Evolutionary conservation across 2,797 vertebrate genomes (phyloP).

Genomic region (Xyrichtys novacula): DNA sequence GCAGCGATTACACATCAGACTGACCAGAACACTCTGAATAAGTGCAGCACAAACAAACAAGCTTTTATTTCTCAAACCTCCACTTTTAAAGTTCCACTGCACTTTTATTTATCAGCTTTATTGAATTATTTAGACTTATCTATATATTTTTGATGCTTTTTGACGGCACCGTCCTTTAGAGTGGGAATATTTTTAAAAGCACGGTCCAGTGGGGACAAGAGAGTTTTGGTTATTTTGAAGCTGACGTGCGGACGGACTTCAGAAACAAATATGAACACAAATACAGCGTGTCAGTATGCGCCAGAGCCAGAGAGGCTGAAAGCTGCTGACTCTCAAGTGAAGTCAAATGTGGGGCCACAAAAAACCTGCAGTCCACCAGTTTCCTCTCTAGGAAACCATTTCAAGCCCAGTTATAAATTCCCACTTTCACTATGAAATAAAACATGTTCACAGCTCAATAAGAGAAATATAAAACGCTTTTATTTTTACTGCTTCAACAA

Average conservation of each 20-base stretch:
- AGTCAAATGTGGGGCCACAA: too few species aligned
- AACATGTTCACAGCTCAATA: too few species aligned
- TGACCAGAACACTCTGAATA: background rate
- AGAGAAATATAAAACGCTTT: too few species aligned
- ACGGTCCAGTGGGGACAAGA: background rate
- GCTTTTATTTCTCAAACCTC: conserved; percentile 2
- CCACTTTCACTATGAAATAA: too few species aligned
- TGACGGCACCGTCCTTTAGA: background rate
- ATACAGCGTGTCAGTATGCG: background rate
- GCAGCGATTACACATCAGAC: conserved; percentile 31
- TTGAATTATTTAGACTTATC: background rate
- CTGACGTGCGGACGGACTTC: background rate
- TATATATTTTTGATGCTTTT: background rate
- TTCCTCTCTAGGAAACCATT: too few species aligned
- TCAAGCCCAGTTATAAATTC: too few species aligned
- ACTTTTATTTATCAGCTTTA: background rate
- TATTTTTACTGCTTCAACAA: background rate
- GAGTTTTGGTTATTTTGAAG: background rate
- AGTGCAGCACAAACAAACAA: conserved; percentile 8
- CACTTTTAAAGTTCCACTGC: conserved; percentile 1
- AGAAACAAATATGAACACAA: background rate
- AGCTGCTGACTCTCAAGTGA: too few species aligned
- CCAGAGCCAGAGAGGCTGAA: background rate
- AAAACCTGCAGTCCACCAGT: too few species aligned
- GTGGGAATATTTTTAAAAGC: background rate